Percentiles rank a stretch among this genome's conserved stretches.
phyloP scores from a whole-genome alignment of 2,888 invertebrate species.

The Ethmia dodecea region DNA sequence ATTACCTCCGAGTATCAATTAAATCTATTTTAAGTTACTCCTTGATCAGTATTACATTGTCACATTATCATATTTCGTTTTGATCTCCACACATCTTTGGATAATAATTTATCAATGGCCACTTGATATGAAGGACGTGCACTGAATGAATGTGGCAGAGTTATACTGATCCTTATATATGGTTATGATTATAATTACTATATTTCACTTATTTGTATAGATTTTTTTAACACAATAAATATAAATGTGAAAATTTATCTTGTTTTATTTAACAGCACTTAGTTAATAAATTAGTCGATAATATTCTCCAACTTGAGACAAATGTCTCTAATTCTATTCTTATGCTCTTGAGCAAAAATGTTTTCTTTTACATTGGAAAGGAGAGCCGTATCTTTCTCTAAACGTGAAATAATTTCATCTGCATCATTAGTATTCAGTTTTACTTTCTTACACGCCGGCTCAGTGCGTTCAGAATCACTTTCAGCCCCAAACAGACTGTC shows the following conservation, averaged over 20 bases:
- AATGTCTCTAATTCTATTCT: slow-evolving; percentile 37
- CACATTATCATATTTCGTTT: slow-evolving; percentile 18
- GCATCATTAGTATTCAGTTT: slow-evolving; percentile 37
- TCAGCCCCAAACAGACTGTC: slow-evolving; percentile 42
- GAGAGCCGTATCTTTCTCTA: slow-evolving; percentile 40
- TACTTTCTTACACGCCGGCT: slow-evolving; percentile 48
- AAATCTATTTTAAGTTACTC: slow-evolving; percentile 64
- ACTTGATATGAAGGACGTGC: slow-evolving; percentile 22
- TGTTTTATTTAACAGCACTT: slow-evolving; percentile 34
- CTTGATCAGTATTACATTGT: slow-evolving; percentile 46
- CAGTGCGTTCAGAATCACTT: slow-evolving; percentile 34
- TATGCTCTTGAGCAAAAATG: slow-evolving; percentile 32
- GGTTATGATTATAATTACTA: slow-evolving; percentile 67
- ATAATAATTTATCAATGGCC: slow-evolving; percentile 16
- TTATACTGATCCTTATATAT: slow-evolving; percentile 49
- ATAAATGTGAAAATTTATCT: slow-evolving; percentile 70
- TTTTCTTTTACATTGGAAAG: slow-evolving; percentile 40
- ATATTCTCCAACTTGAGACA: slow-evolving; percentile 47
- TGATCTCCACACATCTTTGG: slow-evolving; percentile 17
- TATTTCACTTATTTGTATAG: slow-evolving; percentile 76
- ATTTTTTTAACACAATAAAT: slow-evolving; percentile 76
- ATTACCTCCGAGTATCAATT: slow-evolving; percentile 78
- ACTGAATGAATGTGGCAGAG: slow-evolving; percentile 36
- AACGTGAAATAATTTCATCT: slow-evolving; percentile 35
- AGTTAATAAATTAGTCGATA: slow-evolving; percentile 26